These are phyloP conservation scores for Hoplostethus atlanticus DNA, from an alignment of 2,797 vertebrate species.

Conservation along the genomic window DNA sequence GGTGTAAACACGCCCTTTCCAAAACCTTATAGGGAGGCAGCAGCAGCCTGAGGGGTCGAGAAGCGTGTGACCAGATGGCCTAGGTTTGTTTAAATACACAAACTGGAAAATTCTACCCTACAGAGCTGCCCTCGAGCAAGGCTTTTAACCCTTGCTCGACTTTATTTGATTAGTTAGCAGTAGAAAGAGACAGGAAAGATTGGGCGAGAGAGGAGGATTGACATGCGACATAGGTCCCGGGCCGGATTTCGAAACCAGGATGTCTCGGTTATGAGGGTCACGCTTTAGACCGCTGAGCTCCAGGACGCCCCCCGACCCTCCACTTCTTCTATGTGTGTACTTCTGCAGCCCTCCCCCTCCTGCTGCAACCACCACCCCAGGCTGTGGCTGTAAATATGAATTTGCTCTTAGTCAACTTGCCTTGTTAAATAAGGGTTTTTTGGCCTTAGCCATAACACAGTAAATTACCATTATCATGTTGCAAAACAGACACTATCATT, in stretches of 20 bases:
- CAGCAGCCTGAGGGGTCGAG: constrained; percentile 38
- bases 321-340: constrained; percentile 8
- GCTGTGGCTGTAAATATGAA: constrained; percentile 60
- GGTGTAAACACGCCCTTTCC: constrained; percentile 47
- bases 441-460: constrained; percentile 64
- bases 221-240: no score
- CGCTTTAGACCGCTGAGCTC: no score
- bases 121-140: constrained; percentile 8
- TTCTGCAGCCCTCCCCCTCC: constrained; percentile 10
- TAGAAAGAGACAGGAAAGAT: no score
- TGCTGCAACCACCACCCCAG: constrained; percentile 16
- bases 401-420: constrained; percentile 62
- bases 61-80: constrained; percentile 29
- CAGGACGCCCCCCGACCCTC: neutral
- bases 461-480: constrained; percentile 71
- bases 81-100: constrained; percentile 3
- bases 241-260: no score
- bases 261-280: no score
- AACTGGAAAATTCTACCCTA: neutral
- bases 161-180: no score
- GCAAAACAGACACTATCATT: constrained; percentile 71
- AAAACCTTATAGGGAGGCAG: constrained; percentile 33
- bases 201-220: no score
- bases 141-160: neutral
- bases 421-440: constrained; percentile 57